A percentile compares a stretch with the other conserved stretches of the same genome.
Conservation (phyloP, 2,888 invertebrate genomes). For the Cristatella mucedo region DNA sequence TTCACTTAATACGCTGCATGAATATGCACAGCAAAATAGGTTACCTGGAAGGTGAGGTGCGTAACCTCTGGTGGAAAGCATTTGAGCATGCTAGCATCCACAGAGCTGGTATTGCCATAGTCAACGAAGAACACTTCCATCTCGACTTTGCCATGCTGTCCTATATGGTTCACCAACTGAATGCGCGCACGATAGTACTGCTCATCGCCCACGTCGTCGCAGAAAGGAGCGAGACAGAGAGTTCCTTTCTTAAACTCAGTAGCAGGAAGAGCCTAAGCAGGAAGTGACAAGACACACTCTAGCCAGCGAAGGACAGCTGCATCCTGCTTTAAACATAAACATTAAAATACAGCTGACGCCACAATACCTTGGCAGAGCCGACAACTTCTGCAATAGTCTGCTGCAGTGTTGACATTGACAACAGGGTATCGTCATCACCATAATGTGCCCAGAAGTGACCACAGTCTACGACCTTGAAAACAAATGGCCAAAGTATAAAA, state of each 20-base stretch:
- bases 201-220: constrained; percentile 2
- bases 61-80: constrained; percentile 16
- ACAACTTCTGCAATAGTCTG: constrained; percentile 10
- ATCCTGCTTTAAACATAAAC: too few species aligned
- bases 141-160: neutral
- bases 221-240: constrained; percentile 10
- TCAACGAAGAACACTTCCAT: constrained; percentile 60
- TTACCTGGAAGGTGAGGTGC: constrained; percentile 20
- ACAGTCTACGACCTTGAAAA: constrained; percentile 45
- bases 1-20: too few species aligned
- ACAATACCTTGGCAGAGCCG: too few species aligned
- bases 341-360: too few species aligned
- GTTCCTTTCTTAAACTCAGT: too few species aligned
- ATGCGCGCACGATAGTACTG: constrained; percentile 6
- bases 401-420: constrained; percentile 9
- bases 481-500: too few species aligned
- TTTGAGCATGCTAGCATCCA: constrained; percentile 16
- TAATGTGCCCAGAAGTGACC: constrained; percentile 55
- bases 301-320: too few species aligned
- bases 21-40: too few species aligned
- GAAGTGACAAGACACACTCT: too few species aligned
- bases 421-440: constrained; percentile 38
- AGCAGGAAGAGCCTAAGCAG: too few species aligned
- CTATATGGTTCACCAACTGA: neutral
- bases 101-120: constrained; percentile 47